Conservation (phyloP, 2,113 vertebrate genomes). For the Daubentonia madagascariensis region DNA sequence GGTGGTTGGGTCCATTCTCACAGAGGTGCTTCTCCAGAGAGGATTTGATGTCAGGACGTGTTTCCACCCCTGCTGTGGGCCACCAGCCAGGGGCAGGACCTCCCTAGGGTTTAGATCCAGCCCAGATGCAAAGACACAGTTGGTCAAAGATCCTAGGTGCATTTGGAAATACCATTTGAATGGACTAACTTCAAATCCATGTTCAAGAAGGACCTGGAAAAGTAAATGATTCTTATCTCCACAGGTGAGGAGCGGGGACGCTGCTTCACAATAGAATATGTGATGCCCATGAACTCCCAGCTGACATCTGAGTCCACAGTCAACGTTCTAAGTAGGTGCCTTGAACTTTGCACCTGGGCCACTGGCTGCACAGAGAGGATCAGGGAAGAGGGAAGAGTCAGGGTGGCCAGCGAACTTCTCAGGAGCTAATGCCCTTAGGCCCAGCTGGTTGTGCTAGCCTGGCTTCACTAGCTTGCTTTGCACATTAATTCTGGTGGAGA, state of each 20-base stretch:
- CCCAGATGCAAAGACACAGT: not conserved
- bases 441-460: too few species aligned
- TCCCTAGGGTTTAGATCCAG: not conserved
- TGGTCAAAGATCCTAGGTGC: not conserved
- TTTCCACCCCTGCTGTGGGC: not conserved
- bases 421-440: fast-evolving
- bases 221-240: constrained; percentile 14
- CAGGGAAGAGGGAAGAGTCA: not conserved
- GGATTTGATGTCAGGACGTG: not conserved
- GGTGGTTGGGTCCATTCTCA: not conserved
- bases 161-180: not conserved
- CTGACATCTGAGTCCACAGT: constrained; percentile 95
- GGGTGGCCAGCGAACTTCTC: not conserved
- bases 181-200: not conserved
- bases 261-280: constrained; percentile 96
- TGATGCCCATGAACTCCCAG: constrained; percentile 96
- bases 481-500: not conserved
- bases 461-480: not conserved
- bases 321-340: constrained; percentile 93
- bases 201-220: not conserved
- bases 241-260: constrained; percentile 94
- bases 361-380: not conserved
- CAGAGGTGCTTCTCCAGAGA: not conserved
- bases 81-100: not conserved
- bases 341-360: not conserved